Base-by-base conservation (phyloP, 2,888 invertebrate genomes). In the Caenorhabditis macrosperma region DNA sequence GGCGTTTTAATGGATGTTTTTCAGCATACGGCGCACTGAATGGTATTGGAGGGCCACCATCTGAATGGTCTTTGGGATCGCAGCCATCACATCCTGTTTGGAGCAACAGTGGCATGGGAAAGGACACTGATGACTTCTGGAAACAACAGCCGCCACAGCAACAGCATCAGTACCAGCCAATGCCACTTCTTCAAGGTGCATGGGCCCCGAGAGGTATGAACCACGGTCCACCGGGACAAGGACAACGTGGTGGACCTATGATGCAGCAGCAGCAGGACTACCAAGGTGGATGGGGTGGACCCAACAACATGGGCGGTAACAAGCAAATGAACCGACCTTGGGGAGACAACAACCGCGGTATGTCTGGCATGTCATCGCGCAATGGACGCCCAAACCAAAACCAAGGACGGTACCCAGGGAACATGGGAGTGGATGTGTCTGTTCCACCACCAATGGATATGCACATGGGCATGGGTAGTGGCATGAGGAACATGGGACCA, bases 381-480 rank as follows among this genome's bases (percentile, higher is more conserved):
- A 61, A 59, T 44, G 79, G 83, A 26, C 77, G 78, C 48, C 69
- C 67, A 9, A 75, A 72, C 24, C 76, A 76, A 26, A 76, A 68
- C 35, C 69, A 74, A 59, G 74, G 83, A 44, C 69, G 82, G 17
- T 84, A 78, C 44, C 68, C 71, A 9, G 54, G 67, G 1, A 61
- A 66, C 15, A 74, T 78, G 75, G 60, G 79, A 55, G 80, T 85
- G 26, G 86, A 86, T 35, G 80, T 86, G 41, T 83, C 82, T 15
- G 82, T 86, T 10, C 86, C 86, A 17, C 86, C 86, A 22, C 86
- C 86, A 22, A 84, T 86, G 69, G 86, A 86, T 48, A 84, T 86
- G 82, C 74, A 66, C n/a, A 71, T 69, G 74, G 66, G 67, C 17
- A 33, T 30, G 9, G 57, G 55, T 5, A 75, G 68, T 76, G 81